Evolutionary conservation across 2,888 invertebrate species (phyloP).

Genomic region (Cremastobaeus sp.): DNA sequence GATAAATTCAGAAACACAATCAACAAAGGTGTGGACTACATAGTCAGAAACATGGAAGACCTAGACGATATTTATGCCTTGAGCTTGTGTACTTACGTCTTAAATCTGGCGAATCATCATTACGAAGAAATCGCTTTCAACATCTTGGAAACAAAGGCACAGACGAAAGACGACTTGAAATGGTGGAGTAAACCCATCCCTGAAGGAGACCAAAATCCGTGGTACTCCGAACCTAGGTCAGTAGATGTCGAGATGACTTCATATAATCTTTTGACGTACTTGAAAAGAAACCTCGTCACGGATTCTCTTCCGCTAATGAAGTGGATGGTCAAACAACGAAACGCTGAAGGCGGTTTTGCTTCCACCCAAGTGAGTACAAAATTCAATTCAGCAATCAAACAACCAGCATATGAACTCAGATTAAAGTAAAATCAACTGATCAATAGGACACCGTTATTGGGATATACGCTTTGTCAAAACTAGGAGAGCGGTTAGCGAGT

Average conservation of each 20-base stretch:
- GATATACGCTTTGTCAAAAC: constrained; percentile 84
- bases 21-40: constrained; percentile 87
- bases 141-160: constrained; percentile 80
- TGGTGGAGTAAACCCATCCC: constrained; percentile 88
- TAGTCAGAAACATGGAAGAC: constrained; percentile 84
- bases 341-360: constrained; percentile 85
- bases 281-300: constrained; percentile 78
- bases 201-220: constrained; percentile 82
- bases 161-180: constrained; percentile 81
- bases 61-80: constrained; percentile 86
- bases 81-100: constrained; percentile 86
- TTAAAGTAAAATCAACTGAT: constrained; percentile 2
- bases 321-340: constrained; percentile 86
- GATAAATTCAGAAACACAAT: constrained; percentile 83
- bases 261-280: constrained; percentile 88
- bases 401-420: neutral
- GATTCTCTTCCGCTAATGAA: constrained; percentile 84
- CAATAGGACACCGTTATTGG: constrained; percentile 86
- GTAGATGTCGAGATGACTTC: constrained; percentile 92
- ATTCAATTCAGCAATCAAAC: too few species aligned
- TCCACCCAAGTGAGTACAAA: constrained; percentile 83
- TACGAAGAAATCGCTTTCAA: constrained; percentile 83
- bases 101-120: constrained; percentile 87
- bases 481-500: constrained; percentile 82
- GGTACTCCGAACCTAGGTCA: constrained; percentile 83